Evolutionary conservation across 2,797 vertebrate species (phyloP).

Genomic region (Clarias pachynema): DNA sequence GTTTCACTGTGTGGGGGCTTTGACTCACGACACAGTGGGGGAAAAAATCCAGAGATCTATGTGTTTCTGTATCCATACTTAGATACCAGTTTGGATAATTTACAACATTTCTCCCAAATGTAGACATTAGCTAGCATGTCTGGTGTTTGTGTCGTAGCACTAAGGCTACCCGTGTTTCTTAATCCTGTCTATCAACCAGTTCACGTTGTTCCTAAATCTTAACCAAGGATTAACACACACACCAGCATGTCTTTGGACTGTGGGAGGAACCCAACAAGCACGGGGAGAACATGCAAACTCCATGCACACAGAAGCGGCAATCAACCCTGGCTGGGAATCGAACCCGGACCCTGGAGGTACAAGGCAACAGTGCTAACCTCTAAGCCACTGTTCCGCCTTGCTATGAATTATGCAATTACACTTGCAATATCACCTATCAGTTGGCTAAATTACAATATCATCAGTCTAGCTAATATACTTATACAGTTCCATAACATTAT

Average conservation of each 20-base stretch:
- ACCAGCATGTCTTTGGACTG: too few species aligned
- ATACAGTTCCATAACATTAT: too few species aligned
- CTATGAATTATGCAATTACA: too few species aligned
- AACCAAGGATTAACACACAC: too few species aligned
- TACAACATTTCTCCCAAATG: background rate
- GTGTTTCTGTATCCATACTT: background rate
- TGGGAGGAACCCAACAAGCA: too few species aligned
- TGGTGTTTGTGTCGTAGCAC: background rate
- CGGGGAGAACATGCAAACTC: too few species aligned
- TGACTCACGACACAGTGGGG: background rate
- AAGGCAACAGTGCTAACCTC: too few species aligned
- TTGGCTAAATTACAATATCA: too few species aligned
- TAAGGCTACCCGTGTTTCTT: background rate
- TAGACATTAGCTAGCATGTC: background rate
- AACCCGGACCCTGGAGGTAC: too few species aligned
- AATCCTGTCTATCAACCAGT: background rate
- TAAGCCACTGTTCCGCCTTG: too few species aligned
- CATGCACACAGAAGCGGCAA: too few species aligned
- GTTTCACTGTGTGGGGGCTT: slow-evolving; percentile 61
- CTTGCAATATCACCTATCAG: background rate
- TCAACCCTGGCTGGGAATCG: too few species aligned
- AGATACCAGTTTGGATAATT: background rate
- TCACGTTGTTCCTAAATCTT: background rate
- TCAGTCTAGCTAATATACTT: background rate
- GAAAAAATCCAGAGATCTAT: background rate